These are phyloP conservation scores for Nesoenas mayeri DNA, from an alignment of 2,113 vertebrate genomes.

Conservation along the genomic window DNA sequence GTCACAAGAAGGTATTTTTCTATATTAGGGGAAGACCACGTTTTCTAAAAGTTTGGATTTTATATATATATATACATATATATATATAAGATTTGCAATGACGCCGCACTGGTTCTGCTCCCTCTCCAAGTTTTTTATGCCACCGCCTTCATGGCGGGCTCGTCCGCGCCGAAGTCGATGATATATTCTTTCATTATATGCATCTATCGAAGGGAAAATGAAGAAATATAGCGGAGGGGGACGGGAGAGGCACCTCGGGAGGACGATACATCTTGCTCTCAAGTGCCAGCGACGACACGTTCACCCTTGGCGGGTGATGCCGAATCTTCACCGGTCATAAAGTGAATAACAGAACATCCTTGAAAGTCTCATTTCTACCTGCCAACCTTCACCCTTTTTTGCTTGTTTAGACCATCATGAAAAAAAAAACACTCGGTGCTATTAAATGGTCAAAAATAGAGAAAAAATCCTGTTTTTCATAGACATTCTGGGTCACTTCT, in stretches of 20 bases:
- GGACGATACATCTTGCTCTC: background rate
- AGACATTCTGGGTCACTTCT: background rate
- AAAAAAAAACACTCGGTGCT: no score
- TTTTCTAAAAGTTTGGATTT: background rate
- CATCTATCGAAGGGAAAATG: background rate
- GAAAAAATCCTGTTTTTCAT: background rate
- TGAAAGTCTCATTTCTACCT: background rate
- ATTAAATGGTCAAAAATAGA: background rate
- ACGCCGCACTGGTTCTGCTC: rapidly evolving
- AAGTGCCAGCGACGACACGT: background rate
- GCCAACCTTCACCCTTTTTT: background rate
- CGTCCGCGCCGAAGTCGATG: background rate
- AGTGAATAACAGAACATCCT: background rate
- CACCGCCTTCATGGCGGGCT: background rate
- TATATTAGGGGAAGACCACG: background rate
- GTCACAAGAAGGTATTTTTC: background rate
- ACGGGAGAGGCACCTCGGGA: background rate
- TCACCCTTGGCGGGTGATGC: background rate
- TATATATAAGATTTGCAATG: background rate
- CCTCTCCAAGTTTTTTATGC: background rate
- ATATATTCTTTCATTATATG: background rate
- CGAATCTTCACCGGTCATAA: background rate
- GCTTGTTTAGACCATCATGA: background rate
- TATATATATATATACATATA: background rate
- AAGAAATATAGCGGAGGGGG: slow-evolving; percentile 19